These are phyloP conservation scores for Cavia aperea DNA, from an alignment of 2,113 vertebrate genomes.

Conservation along the genomic window DNA sequence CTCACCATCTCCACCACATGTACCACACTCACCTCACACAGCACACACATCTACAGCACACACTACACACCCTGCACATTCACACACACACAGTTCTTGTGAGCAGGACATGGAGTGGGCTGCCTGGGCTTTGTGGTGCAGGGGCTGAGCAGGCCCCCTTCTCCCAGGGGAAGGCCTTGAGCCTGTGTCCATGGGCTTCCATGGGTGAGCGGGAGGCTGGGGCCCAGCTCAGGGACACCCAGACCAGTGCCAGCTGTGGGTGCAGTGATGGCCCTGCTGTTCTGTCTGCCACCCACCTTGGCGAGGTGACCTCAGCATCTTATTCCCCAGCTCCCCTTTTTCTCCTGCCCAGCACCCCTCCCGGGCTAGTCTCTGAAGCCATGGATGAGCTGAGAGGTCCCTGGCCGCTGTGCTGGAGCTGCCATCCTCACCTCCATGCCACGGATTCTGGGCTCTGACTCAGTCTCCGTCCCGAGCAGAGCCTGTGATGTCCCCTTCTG, in stretches of 20 bases:
- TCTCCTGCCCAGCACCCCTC: no score
- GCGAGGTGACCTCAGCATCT: background rate
- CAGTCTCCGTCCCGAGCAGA: fast-evolving
- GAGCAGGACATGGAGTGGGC: no score
- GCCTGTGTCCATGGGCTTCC: fast-evolving
- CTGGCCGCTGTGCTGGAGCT: background rate
- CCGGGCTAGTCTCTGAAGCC: background rate
- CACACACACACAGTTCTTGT: background rate
- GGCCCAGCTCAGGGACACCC: fast-evolving
- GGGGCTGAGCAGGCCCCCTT: background rate
- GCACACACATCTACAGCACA: no score
- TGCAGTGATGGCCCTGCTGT: background rate
- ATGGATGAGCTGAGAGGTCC: background rate
- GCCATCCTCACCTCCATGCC: background rate
- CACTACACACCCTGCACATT: background rate
- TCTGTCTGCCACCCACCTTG: background rate
- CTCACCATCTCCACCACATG: no score
- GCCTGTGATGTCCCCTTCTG: background rate
- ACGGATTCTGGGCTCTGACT: background rate
- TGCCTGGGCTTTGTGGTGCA: no score
- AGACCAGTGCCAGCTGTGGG: background rate
- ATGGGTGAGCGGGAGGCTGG: background rate
- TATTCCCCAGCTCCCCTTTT: background rate
- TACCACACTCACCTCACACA: no score
- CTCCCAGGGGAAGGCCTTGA: background rate